These are phyloP conservation scores for Pygocentrus nattereri DNA, from an alignment of 2,797 vertebrate genomes.

Conservation along the genomic window DNA sequence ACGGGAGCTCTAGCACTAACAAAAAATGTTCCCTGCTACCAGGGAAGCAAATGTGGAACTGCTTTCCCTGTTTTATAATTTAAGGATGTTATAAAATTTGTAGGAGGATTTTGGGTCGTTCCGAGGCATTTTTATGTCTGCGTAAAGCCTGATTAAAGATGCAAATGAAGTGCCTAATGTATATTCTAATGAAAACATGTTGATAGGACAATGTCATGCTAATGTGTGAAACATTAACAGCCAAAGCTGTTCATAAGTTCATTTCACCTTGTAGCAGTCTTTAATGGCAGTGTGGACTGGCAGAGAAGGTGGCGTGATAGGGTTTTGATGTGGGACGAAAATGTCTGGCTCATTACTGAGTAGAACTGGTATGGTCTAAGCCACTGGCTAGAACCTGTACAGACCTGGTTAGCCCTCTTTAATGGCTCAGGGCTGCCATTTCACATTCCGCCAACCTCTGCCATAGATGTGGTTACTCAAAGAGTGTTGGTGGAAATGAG, in stretches of 20 bases:
- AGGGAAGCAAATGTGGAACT: conserved; percentile 55
- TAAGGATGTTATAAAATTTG: conserved; percentile 69
- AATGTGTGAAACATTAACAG: conserved; percentile 54
- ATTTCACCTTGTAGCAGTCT: conserved; percentile 43
- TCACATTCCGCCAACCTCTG: conserved; percentile 62
- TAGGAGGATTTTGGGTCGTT: conserved; percentile 65
- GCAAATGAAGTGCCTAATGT: conserved; percentile 47
- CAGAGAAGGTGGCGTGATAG: conserved; percentile 57
- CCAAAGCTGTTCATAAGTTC: neutral
- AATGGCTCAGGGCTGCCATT: conserved; percentile 65
- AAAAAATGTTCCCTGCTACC: conserved; percentile 59
- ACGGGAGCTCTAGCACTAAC: conserved; percentile 66
- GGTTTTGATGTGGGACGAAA: conserved; percentile 62
- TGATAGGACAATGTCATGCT: conserved; percentile 63
- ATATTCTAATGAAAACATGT: conserved; percentile 48
- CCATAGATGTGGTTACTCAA: conserved; percentile 78
- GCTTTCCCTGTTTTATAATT: conserved; percentile 56
- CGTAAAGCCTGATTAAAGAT: conserved; percentile 62
- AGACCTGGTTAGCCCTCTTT: conserved; percentile 60
- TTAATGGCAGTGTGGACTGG: conserved; percentile 55
- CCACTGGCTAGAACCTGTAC: conserved; percentile 56
- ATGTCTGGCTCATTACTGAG: conserved; percentile 63
- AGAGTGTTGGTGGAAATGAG: conserved; percentile 63
- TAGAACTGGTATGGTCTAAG: conserved; percentile 53
- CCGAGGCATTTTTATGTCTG: conserved; percentile 58